These are phyloP conservation scores for Anabas testudineus DNA, from an alignment of 2,797 vertebrate genomes.

Conservation along the genomic window DNA sequence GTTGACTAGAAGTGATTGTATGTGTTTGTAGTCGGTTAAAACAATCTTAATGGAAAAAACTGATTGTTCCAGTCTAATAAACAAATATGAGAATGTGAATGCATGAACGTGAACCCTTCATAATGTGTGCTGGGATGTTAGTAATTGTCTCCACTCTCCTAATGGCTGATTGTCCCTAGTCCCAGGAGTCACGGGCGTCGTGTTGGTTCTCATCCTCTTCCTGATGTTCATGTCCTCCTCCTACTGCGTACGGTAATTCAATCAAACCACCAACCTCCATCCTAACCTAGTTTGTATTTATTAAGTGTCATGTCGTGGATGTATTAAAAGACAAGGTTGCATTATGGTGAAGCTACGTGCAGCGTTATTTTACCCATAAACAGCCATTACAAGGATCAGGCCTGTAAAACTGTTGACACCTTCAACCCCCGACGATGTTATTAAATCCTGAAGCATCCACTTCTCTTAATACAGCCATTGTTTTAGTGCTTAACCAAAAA, in stretches of 20 bases:
- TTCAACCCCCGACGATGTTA: background rate
- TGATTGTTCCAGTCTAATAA: background rate
- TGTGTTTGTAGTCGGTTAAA: background rate
- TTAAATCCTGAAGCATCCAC: background rate
- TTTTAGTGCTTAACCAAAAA: constrained; percentile 2
- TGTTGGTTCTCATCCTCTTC: constrained; percentile 95
- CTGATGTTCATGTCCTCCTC: constrained; percentile 97
- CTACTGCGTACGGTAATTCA: constrained; percentile 89
- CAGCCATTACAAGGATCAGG: too few relatives aligned
- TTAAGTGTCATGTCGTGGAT: background rate
- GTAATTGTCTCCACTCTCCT: constrained; percentile 21
- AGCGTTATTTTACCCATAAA: background rate
- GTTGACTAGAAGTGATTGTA: too few relatives aligned
- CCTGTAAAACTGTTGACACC: background rate
- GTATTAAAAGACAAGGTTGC: background rate
- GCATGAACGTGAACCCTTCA: too few relatives aligned
- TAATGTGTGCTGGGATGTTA: background rate
- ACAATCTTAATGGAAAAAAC: background rate
- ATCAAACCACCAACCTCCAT: constrained; percentile 12
- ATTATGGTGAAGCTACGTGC: background rate
- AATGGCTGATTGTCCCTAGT: constrained; percentile 79
- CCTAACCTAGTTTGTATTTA: background rate
- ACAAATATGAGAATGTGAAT: too few relatives aligned
- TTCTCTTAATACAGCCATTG: background rate
- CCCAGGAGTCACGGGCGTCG: constrained; percentile 92